phyloP scores from a whole-genome alignment of 1,140 invertebrate species.

The Penaeus indicus region DNA sequence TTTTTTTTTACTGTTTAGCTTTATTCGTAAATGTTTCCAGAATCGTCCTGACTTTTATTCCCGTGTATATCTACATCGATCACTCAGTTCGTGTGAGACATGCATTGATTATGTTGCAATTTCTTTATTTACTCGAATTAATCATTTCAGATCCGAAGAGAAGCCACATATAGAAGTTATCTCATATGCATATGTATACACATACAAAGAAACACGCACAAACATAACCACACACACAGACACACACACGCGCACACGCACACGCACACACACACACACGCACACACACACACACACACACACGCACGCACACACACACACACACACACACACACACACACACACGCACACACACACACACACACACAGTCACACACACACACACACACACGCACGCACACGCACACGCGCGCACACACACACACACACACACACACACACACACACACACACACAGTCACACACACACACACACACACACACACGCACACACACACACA shows the following conservation, averaged over 20 bases:
- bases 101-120: no score
- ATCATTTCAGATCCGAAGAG: no score
- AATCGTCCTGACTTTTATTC: no score
- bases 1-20: no score
- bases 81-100: no score
- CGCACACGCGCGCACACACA: not conserved
- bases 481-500: not conserved
- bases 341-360: not conserved
- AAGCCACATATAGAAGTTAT: not conserved
- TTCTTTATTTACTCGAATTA: no score
- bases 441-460: not conserved
- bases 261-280: no score
- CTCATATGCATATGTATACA: not conserved
- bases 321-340: slow-evolving; percentile 10
- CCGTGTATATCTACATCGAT: no score
- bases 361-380: no score
- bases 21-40: no score
- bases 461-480: not conserved
- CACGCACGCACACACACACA: slow-evolving; percentile 9
- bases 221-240: not conserved
- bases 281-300: slow-evolving; percentile 5
- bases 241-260: no score
- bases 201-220: not conserved
- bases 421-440: slow-evolving; percentile 17
- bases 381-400: no score